Evolutionary conservation across 2,888 invertebrate species (phyloP).

Genomic region (Neelides folsomi): DNA sequence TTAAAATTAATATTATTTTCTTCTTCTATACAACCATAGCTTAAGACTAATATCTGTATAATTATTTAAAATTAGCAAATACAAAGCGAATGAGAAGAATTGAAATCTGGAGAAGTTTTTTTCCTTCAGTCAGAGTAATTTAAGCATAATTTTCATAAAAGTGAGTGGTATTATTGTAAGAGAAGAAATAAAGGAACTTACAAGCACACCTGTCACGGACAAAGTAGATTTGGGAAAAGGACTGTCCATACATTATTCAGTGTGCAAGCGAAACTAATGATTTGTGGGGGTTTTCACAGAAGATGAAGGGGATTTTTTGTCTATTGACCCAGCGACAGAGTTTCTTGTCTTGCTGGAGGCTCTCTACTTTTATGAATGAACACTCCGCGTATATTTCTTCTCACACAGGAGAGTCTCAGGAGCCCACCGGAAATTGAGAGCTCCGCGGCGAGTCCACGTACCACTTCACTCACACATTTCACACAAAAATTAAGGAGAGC

Average conservation of each 20-base stretch:
- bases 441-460: too few relatives aligned
- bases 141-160: too few relatives aligned
- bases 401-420: slow-evolving; percentile 5
- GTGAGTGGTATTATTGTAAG: too few relatives aligned
- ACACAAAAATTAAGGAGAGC: too few relatives aligned
- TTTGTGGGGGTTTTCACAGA: slow-evolving; percentile 9
- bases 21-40: too few relatives aligned
- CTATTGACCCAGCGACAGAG: slow-evolving; percentile 25
- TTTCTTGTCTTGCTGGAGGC: slow-evolving; percentile 23
- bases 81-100: too few relatives aligned
- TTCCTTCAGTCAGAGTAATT: too few relatives aligned
- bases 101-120: too few relatives aligned
- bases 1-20: too few relatives aligned
- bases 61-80: too few relatives aligned
- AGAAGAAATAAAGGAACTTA: not conserved
- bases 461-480: too few relatives aligned
- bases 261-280: slow-evolving; percentile 25
- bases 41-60: too few relatives aligned
- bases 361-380: slow-evolving; percentile 30
- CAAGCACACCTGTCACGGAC: slow-evolving; percentile 8
- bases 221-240: slow-evolving; percentile 7
- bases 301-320: slow-evolving; percentile 6
- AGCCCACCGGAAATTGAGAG: slow-evolving; percentile 5
- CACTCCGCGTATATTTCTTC: slow-evolving; percentile 3
- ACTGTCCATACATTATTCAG: slow-evolving; percentile 4